Conservation (phyloP, 2,888 invertebrate genomes). For the Phortica magna region DNA sequence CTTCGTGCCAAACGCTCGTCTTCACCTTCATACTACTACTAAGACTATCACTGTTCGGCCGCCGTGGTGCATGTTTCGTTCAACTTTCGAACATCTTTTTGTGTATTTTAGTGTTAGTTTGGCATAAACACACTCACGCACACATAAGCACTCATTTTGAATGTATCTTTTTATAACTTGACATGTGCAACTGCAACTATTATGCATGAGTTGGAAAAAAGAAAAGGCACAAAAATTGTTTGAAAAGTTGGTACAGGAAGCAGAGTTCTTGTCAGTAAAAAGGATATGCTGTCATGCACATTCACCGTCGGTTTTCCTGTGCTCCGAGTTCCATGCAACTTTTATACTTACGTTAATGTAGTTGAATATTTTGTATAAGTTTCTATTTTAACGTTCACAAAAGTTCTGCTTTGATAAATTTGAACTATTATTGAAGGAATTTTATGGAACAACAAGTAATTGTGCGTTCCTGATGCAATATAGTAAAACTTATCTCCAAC, state of each 20-base stretch:
- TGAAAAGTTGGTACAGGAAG: conserved; percentile 28
- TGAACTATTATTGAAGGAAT: no score
- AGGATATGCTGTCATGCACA: conserved; percentile 64
- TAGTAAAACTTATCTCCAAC: no score
- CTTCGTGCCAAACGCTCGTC: conserved; percentile 50
- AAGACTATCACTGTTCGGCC: not conserved
- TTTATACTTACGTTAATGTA: not conserved
- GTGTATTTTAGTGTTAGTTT: conserved; percentile 29
- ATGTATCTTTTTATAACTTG: conserved; percentile 40
- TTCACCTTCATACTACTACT: conserved; percentile 1
- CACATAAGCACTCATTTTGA: not conserved
- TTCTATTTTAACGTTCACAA: not conserved
- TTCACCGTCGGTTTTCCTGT: conserved; percentile 53
- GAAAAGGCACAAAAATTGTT: conserved; percentile 4
- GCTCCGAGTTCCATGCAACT: conserved; percentile 40
- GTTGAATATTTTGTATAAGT: conserved; percentile 1
- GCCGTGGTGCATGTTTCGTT: conserved; percentile 22
- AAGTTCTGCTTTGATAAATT: no score
- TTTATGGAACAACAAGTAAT: no score
- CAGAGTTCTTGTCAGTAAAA: conserved; percentile 61
- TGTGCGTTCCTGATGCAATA: no score
- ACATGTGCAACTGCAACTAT: conserved; percentile 54
- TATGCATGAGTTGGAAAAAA: conserved; percentile 38
- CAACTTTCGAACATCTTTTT: conserved; percentile 28
- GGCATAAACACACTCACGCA: not conserved